phyloP scores from a whole-genome alignment of 2,888 invertebrate genomes.

The Vanessa cardui region DNA sequence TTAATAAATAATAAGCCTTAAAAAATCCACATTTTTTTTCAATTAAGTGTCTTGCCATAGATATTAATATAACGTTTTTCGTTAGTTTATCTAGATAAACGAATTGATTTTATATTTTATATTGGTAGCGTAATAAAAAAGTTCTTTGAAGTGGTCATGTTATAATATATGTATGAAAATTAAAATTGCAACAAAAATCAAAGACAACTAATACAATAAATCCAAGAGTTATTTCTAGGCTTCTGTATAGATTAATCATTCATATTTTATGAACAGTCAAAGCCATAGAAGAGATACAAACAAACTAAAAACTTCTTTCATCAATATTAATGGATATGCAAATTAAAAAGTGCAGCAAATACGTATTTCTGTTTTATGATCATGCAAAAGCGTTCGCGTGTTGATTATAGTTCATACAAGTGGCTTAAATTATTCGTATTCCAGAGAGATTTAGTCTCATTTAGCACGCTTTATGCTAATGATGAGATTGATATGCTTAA shows the following conservation, averaged over 20 bases:
- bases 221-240: too few species aligned
- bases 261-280: not conserved
- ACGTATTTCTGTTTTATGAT: conserved; percentile 27
- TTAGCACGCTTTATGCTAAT: conserved; percentile 32
- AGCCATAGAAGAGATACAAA: not conserved
- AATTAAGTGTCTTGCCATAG: too few species aligned
- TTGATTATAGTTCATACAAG: conserved; percentile 10
- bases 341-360: conserved; percentile 23
- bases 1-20: too few species aligned
- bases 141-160: too few species aligned
- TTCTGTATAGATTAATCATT: not conserved
- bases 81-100: too few species aligned
- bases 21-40: too few species aligned
- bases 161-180: too few species aligned
- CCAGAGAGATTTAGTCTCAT: conserved; percentile 25
- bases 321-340: conserved; percentile 22
- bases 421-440: conserved; percentile 10
- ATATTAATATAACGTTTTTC: too few species aligned
- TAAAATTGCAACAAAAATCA: too few species aligned
- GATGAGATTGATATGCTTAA: conserved; percentile 18
- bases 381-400: conserved; percentile 21
- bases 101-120: too few species aligned
- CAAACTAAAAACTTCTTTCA: not conserved
- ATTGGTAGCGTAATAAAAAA: too few species aligned
- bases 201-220: too few species aligned